Base-by-base conservation (phyloP, 2,113 vertebrate genomes). In the Notiomystis cincta region DNA sequence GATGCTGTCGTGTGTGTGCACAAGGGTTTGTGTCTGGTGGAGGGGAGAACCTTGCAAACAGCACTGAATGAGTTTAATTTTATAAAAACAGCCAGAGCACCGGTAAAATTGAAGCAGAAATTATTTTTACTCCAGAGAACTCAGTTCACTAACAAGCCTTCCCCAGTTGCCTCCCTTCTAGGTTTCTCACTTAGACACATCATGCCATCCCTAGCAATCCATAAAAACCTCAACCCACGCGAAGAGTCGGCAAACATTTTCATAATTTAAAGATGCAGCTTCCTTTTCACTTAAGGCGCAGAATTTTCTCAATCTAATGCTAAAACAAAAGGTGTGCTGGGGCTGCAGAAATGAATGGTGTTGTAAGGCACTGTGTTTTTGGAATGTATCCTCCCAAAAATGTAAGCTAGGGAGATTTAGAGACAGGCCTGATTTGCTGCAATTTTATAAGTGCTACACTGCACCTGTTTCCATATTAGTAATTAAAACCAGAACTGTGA, bases 41-140 rank as follows among this genome's bases (percentile, higher is more conserved):
- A 71, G 23, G 38, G 35, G 31, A 82, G 31, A 96, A 87, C 28
- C 45, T 89, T 80, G 75, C 18, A 69, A 82, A 27, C 35, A 44
- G 57, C 45, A 40, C 8, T 45, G 44, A 57, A 71, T 54, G 3
- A 40, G 24, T 87, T 88, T 83, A 86, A 94, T 96, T 91, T 90
- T 80, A 93, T 78, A 91, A 86, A 87, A 96, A 17, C 20, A 94
- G 17, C 51, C 67, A 96, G 83, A 65, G 14, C 27, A 71, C 40
- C 8, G 40, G 78, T 47, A 54, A 84, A 93, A 94, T 50, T 57
- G 53, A 92, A 90, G 54, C 38, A 72, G 37, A 80, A 94, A 84
- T 83, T 83, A 58, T 91, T 94, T 94, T 97, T 78, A 87, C 62
- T 72, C n/a, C 44, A 75, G 82, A 93, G 82, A 45, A 24, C 57